Evolutionary conservation across 2,888 invertebrate species (phyloP).

Genomic region (Eutolmus rufibarbis): DNA sequence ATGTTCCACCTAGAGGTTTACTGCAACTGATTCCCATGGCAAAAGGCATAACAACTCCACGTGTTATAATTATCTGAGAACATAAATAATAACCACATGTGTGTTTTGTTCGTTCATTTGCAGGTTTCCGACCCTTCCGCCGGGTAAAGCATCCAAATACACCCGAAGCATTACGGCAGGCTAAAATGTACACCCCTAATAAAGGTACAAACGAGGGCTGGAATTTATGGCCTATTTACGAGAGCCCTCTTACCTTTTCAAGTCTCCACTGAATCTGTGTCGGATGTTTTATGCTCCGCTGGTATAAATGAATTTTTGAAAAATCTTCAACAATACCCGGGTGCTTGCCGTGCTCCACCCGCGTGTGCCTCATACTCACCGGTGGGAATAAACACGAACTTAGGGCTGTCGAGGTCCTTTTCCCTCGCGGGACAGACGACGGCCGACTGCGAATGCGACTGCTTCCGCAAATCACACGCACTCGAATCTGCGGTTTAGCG

Average conservation of each 20-base stretch:
- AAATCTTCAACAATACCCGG: not conserved
- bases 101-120: slow-evolving; percentile 41
- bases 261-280: slow-evolving; percentile 26
- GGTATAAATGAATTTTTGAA: not conserved
- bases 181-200: slow-evolving; percentile 21
- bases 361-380: not conserved
- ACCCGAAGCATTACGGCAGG: not conserved
- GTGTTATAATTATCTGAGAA: slow-evolving; percentile 46
- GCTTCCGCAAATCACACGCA: not conserved
- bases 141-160: not conserved
- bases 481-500: not conserved
- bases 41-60: slow-evolving; percentile 43
- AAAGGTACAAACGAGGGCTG: slow-evolving; percentile 36
- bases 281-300: slow-evolving; percentile 23
- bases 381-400: not conserved
- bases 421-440: not conserved
- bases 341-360: not conserved
- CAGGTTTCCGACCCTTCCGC: not conserved
- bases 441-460: not conserved
- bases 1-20: not conserved
- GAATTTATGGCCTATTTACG: slow-evolving; percentile 39
- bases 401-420: not conserved
- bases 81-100: slow-evolving; percentile 45
- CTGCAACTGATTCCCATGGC: slow-evolving; percentile 26
- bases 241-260: slow-evolving; percentile 30